A percentile compares a stretch with the other conserved stretches of the same genome.
These are phyloP conservation scores for Erebia aethiops DNA, from an alignment of 2,888 invertebrate genomes.

Conservation along the genomic window DNA sequence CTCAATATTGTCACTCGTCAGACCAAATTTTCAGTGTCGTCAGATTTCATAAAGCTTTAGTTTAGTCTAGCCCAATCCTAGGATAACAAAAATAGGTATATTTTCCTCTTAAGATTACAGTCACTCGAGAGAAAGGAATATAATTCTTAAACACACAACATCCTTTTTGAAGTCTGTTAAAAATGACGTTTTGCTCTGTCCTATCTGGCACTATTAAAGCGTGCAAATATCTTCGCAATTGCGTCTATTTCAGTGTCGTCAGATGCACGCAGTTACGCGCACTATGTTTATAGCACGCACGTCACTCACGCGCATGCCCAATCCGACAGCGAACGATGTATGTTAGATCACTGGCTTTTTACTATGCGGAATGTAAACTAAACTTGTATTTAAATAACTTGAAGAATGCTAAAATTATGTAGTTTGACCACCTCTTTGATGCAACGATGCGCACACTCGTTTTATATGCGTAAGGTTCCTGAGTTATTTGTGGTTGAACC, in stretches of 20 bases:
- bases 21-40: too few species aligned
- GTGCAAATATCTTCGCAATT: conserved; percentile 55
- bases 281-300: conserved; percentile 37
- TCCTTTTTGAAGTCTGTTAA: too few species aligned
- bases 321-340: conserved; percentile 13
- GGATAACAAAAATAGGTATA: too few species aligned
- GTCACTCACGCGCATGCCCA: conserved; percentile 28
- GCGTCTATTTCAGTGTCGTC: conserved; percentile 61
- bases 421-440: background rate
- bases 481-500: background rate
- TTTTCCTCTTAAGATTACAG: too few species aligned
- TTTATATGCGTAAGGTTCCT: background rate
- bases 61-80: too few species aligned
- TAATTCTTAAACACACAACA: too few species aligned
- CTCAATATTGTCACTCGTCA: too few species aligned
- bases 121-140: too few species aligned
- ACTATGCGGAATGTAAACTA: conserved; percentile 2
- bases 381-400: conserved; percentile 9
- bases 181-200: background rate
- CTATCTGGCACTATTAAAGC: background rate
- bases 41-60: too few species aligned
- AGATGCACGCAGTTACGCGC: conserved; percentile 33
- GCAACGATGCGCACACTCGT: background rate
- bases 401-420: background rate
- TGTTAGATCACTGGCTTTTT: conserved; percentile 9